phyloP scores from a whole-genome alignment of 2,113 vertebrate species.

The Aptenodytes patagonicus region DNA sequence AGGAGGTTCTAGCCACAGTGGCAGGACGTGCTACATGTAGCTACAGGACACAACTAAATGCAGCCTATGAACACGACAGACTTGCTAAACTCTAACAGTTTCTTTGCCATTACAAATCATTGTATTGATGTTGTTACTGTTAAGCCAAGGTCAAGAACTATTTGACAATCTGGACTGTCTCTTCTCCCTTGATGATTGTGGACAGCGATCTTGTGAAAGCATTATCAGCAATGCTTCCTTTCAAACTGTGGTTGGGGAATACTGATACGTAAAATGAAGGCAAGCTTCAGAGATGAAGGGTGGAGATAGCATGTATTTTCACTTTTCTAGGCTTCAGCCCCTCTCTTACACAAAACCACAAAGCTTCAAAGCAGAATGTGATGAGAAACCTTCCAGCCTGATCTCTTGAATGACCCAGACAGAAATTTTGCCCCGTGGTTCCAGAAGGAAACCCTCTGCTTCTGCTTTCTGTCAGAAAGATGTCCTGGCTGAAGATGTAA shows the following conservation, averaged over 20 bases:
- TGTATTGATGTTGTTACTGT: not conserved
- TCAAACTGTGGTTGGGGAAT: not conserved
- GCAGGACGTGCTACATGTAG: not conserved
- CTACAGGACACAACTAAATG: not conserved
- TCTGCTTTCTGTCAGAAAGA: not conserved
- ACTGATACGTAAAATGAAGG: accelerated
- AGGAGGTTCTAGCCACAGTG: not conserved
- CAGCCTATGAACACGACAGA: not conserved
- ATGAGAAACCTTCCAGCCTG: not conserved
- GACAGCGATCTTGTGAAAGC: not conserved
- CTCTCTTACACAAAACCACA: not conserved
- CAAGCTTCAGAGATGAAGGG: not conserved
- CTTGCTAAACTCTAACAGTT: not conserved
- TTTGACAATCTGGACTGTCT: not conserved
- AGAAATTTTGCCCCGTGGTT: not conserved
- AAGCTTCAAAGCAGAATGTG: not conserved
- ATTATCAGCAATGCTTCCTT: not conserved
- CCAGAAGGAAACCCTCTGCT: not conserved
- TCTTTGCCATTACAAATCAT: not conserved
- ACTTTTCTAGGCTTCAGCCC: not conserved
- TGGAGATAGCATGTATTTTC: not conserved
- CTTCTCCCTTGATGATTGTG: not conserved
- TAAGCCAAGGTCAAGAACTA: not conserved
- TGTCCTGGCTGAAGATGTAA: not conserved
- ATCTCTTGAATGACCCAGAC: not conserved